Conservation (phyloP, 2,113 vertebrate species). For the Paradoxurus hermaphroditus region DNA sequence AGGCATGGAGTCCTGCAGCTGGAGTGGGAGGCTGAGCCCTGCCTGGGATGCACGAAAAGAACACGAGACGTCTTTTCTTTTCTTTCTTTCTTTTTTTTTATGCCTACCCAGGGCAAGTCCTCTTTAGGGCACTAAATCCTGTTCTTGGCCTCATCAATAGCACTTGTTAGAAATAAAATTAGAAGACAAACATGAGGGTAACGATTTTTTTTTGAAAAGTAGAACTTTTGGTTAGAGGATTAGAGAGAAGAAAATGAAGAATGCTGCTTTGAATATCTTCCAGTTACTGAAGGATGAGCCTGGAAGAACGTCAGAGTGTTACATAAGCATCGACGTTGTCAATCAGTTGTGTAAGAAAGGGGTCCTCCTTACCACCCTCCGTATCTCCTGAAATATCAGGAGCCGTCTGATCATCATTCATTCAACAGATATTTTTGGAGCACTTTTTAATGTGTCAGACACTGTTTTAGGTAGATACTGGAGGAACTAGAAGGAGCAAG, state of each 20-base stretch:
- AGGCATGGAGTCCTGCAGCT: neutral
- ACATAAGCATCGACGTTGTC: accelerated
- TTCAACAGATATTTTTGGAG: neutral
- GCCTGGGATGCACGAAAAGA: neutral
- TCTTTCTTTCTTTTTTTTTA: neutral
- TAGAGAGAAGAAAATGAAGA: neutral
- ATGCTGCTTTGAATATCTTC: neutral
- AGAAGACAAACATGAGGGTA: neutral
- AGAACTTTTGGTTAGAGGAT: neutral
- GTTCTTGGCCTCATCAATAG: neutral
- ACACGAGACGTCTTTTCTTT: neutral
- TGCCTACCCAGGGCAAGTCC: neutral
- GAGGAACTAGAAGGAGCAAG: neutral
- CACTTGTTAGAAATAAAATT: neutral
- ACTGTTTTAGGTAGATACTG: neutral
- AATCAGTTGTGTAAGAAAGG: neutral
- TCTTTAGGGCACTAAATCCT: neutral
- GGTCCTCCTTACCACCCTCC: neutral
- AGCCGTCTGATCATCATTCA: neutral
- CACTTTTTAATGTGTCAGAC: neutral
- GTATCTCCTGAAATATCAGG: neutral
- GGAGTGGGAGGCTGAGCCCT: neutral
- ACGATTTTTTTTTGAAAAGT: neutral
- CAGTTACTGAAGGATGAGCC: neutral
- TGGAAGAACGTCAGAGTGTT: neutral